Base-by-base conservation (phyloP, 2,797 vertebrate species). In the Argyrosomus regius region DNA sequence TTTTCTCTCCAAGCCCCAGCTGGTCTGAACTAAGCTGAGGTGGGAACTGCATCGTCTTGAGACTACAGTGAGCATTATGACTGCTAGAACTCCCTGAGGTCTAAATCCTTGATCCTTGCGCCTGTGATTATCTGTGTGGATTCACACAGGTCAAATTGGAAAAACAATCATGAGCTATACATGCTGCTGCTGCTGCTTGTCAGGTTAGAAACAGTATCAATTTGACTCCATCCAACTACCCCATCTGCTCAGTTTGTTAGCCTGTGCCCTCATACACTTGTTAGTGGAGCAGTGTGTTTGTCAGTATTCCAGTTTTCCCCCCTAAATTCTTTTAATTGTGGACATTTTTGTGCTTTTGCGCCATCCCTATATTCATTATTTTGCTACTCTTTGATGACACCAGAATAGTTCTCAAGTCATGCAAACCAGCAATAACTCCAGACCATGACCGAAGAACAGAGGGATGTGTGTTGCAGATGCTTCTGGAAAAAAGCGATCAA, bases 111-210 rank as follows among this genome's bases (percentile, higher is more conserved):
- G 80, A 89, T 87, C 89, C 86, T n/a, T 48, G 70, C 72, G 84
- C 49, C 77, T 54, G 75, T 88, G 88, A 94, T 93, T 93, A 93
- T 93, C 85, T 84, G 87, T 69, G 78, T 84, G 88, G 88, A 91
- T 89, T 91, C 75, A 3, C 75, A 81, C 78, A 82, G 84, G 90
- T 89, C 86, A 87, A 84, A 90, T 81, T 87, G 78, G 72, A 91
- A 92, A 91, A 92, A 92, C 88, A 93, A 93, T 93, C 88, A 89
- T 70, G 63, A 75, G 81, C 78, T 64, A 41, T 83, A 83, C 76
- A 82, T 72, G 31, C 31, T 31, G 31, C 31, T 31, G 35, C 83
- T 63, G 80, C 59, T 73, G 69, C 67, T 79, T 80, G 71, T 78
- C 77, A 65, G 87, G 76, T 89, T 88, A 85, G 75, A 82, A 72